Evolutionary conservation across 2,113 vertebrate species (phyloP), one percentile per base, ranked within the genome.

Genomic region (Zosterops hypoxanthus): DNA sequence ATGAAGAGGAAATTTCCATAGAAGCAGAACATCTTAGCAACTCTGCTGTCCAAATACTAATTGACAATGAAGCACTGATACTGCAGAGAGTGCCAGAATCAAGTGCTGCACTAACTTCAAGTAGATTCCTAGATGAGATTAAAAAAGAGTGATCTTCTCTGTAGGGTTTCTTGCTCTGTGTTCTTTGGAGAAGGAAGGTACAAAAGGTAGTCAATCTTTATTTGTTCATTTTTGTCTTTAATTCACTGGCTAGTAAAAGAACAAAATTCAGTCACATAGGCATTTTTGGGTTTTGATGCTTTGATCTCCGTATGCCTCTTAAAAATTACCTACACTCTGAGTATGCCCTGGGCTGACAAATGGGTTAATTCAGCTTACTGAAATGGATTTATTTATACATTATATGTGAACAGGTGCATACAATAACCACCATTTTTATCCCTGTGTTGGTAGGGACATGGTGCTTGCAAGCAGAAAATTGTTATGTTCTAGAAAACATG

Each of bases 1-100:
- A 97, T 97, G 59, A 96, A 97, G 79, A 94, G 18, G 96, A 96
- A 97, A 96, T 97, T 98, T 98, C 98, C 98, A 97, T 92, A 97
- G 98, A 97, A 97, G 59, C 83, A 95, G 97, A 97, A 97, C 93
- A 98, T 97, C 97, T 93, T 95, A 94, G 90, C 66, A 70, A 86
- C 81, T 80, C 64, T 76, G 23, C 76, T 94, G 73, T 89, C 56
- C 78, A 90, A 93, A 90, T 88, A 66, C 29, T 83, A 44, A 90
- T 75, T 70, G 64, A 73, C 60, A 86, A n/a, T 31, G 39, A 76
- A 86, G 26, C 46, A n/a, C 13, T 61, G 53, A 84, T 88, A 26
- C 5, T 47, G 31, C 56, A 90, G 31, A 42, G 36, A 50, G 33
- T 79, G 59, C 33, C 44, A 82, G 49, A 86, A 81, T 47, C 64